These are phyloP conservation scores for Eulemur macaco DNA, from an alignment of 2,113 vertebrate species.

Conservation along the genomic window DNA sequence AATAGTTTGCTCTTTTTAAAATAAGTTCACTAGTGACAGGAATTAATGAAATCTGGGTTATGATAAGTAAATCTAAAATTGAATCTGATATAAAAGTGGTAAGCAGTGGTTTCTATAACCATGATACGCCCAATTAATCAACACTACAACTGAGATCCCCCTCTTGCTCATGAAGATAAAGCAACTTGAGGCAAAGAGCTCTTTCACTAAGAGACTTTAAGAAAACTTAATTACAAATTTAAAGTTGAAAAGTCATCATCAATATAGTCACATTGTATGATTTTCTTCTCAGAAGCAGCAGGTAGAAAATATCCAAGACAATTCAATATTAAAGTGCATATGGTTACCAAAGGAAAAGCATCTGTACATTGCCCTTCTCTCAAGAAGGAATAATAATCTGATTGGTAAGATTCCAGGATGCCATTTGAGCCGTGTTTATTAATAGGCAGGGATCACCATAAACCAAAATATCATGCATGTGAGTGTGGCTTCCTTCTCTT, in stretches of 20 bases:
- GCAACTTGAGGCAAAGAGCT: neutral
- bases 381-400: neutral
- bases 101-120: neutral
- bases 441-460: neutral
- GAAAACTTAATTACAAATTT: neutral
- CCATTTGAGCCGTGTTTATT: neutral
- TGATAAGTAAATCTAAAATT: neutral
- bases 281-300: neutral
- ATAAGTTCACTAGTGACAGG: neutral
- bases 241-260: slow-evolving; percentile 4
- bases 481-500: neutral
- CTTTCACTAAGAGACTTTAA: neutral
- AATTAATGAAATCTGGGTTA: neutral
- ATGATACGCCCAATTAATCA: neutral
- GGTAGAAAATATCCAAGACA: neutral
- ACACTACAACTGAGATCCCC: neutral
- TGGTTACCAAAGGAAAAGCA: neutral
- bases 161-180: neutral
- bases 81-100: neutral
- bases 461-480: neutral
- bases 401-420: neutral
- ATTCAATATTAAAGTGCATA: neutral
- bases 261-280: neutral
- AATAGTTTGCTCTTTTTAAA: neutral
- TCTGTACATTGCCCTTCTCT: neutral